Percentiles rank a stretch among this genome's conserved stretches.
Evolutionary conservation across 2,797 vertebrate genomes (phyloP).

Genomic region (Argentina silus): DNA sequence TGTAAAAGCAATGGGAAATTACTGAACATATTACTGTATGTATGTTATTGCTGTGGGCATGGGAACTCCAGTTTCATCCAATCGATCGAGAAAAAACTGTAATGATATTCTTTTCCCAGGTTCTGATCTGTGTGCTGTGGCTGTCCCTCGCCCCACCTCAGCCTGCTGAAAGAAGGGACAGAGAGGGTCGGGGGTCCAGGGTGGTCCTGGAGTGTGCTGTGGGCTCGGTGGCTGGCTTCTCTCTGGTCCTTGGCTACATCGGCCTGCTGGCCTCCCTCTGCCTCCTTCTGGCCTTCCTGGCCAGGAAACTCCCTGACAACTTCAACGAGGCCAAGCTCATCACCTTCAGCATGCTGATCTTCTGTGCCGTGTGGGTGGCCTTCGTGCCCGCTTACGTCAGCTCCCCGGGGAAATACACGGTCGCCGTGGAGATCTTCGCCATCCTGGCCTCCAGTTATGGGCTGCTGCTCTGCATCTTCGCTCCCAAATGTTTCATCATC

Average conservation of each 20-base stretch:
- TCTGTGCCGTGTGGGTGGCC: slow-evolving; percentile 61
- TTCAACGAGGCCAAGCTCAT: slow-evolving; percentile 68
- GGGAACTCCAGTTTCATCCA: no score
- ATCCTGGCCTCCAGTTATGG: slow-evolving; percentile 62
- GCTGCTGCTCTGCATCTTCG: slow-evolving; percentile 62
- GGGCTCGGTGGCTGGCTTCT: slow-evolving; percentile 53
- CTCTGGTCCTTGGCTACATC: slow-evolving; percentile 61
- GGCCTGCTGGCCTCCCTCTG: slow-evolving; percentile 56
- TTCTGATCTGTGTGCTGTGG: slow-evolving; percentile 61
- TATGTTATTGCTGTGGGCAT: no score
- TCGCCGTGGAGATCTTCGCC: slow-evolving; percentile 66
- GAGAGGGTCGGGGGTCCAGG: slow-evolving; percentile 41
- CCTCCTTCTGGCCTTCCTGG: slow-evolving; percentile 59
- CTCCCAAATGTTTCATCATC: slow-evolving; percentile 64
- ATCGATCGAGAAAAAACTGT: no score
- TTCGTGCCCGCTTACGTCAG: slow-evolving; percentile 65
- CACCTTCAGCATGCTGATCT: slow-evolving; percentile 67
- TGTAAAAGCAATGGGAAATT: no score
- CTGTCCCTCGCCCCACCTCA: slow-evolving; percentile 46
- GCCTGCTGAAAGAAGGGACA: slow-evolving; percentile 50
- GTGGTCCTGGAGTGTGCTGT: slow-evolving; percentile 59
- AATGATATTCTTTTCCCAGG: slow-evolving; percentile 34
- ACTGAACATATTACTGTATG: no score
- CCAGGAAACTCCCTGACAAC: slow-evolving; percentile 61
- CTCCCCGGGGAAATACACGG: slow-evolving; percentile 61